Evolutionary conservation across 1,140 invertebrate genomes (phyloP).

Genomic region (Zaprionus lachaisei): DNA sequence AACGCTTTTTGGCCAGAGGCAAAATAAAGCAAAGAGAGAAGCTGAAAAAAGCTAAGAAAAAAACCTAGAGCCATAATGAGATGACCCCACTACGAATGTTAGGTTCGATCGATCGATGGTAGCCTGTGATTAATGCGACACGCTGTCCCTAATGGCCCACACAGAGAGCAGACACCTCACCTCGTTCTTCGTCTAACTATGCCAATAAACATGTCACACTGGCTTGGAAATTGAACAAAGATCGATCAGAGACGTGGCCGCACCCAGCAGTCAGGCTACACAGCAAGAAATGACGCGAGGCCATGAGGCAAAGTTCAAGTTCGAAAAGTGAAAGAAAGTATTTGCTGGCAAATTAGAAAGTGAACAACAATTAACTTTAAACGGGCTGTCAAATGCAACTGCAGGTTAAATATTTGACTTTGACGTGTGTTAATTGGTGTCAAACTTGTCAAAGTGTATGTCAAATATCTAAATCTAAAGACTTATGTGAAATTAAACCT

Average conservation of each 20-base stretch:
- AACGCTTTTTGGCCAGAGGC: slow-evolving; percentile 26
- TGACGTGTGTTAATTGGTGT: neutral
- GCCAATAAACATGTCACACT: slow-evolving; percentile 53
- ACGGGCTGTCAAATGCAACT: neutral
- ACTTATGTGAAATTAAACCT: neutral
- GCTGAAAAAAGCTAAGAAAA: neutral
- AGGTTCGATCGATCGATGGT: slow-evolving; percentile 20
- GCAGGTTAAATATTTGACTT: slow-evolving; percentile 1
- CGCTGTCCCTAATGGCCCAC: slow-evolving; percentile 41
- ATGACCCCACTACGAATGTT: slow-evolving; percentile 24
- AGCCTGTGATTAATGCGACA: slow-evolving; percentile 47
- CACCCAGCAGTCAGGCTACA: slow-evolving; percentile 30
- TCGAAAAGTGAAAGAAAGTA: slow-evolving; percentile 1
- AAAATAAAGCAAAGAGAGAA: neutral
- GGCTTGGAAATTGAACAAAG: slow-evolving; percentile 49
- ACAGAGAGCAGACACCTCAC: neutral
- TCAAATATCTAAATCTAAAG: neutral
- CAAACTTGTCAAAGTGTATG: neutral
- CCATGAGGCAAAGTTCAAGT: neutral
- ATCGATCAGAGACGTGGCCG: slow-evolving; percentile 60
- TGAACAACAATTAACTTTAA: neutral
- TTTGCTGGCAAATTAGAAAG: neutral
- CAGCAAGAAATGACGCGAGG: slow-evolving; percentile 34
- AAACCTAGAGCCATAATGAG: slow-evolving; percentile 25
- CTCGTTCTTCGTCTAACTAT: slow-evolving; percentile 32